Conservation (phyloP, 2,113 vertebrate species). For the Myotis lucifugus region DNA sequence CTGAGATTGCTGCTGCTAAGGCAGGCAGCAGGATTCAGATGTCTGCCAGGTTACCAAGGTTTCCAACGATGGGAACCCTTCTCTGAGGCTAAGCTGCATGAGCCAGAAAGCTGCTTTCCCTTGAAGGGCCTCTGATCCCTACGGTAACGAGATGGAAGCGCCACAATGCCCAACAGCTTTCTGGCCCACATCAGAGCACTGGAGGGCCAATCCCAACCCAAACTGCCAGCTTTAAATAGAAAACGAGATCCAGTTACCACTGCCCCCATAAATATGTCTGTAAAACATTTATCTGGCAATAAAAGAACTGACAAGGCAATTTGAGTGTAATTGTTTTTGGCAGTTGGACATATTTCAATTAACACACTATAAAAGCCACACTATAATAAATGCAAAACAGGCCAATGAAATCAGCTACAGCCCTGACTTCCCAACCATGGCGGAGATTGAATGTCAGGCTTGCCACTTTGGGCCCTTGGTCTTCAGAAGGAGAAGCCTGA, state of each 20-base stretch:
- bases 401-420: constrained; percentile 77
- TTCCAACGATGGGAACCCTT: constrained; percentile 54
- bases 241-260: constrained; percentile 73
- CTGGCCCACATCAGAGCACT: constrained; percentile 55
- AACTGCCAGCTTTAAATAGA: constrained; percentile 70
- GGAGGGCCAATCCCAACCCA: constrained; percentile 53
- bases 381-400: constrained; percentile 82
- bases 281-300: constrained; percentile 82
- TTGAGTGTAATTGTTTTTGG: constrained; percentile 80
- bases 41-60: constrained; percentile 61
- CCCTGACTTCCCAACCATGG: constrained; percentile 69
- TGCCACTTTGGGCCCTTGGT: constrained; percentile 72
- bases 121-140: constrained; percentile 63
- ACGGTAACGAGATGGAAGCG: constrained; percentile 57
- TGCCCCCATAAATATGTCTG: constrained; percentile 75
- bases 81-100: constrained; percentile 11
- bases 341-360: constrained; percentile 84
- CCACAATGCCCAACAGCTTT: constrained; percentile 63
- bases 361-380: constrained; percentile 82
- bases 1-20: constrained; percentile 17
- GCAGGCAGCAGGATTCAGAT: constrained; percentile 45
- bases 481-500: constrained; percentile 61
- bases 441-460: constrained; percentile 75
- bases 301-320: constrained; percentile 81
- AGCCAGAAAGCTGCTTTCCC: constrained; percentile 68